These are phyloP conservation scores for Urechis unicinctus DNA, from an alignment of 2,888 invertebrate species.

Conservation along the genomic window DNA sequence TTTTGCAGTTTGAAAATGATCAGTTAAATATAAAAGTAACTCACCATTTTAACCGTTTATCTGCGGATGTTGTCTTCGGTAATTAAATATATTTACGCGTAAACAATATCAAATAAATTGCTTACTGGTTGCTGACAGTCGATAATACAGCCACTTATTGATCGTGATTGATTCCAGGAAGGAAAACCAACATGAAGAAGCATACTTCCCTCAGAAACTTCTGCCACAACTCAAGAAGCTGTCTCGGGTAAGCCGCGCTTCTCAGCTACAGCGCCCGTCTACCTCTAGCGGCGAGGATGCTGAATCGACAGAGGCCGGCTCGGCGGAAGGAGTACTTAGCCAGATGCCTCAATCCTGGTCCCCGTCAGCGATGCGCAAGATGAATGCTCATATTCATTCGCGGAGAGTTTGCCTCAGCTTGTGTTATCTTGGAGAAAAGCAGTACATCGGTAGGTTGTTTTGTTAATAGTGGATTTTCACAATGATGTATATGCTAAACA, in stretches of 20 bases:
- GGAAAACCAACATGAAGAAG: conserved; percentile 5
- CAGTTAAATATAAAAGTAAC: too few relatives aligned
- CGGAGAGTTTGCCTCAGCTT: conserved; percentile 13
- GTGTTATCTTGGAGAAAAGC: conserved; percentile 18
- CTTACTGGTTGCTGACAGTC: too few relatives aligned
- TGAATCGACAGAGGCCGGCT: too few relatives aligned
- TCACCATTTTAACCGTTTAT: too few relatives aligned
- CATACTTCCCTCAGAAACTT: conserved; percentile 18
- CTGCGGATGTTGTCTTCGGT: too few relatives aligned
- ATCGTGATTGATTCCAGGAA: too few relatives aligned
- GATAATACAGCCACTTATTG: too few relatives aligned
- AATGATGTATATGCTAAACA: not conserved
- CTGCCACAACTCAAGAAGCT: conserved; percentile 14
- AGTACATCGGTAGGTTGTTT: conserved; percentile 13
- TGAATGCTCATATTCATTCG: conserved; percentile 16
- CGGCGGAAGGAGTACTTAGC: not conserved
- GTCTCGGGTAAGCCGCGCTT: conserved; percentile 10
- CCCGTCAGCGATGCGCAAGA: conserved; percentile 19
- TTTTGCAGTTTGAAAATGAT: too few relatives aligned
- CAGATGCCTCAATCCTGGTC: conserved; percentile 15
- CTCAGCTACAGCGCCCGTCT: not conserved
- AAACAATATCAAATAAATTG: too few relatives aligned
- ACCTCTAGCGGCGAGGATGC: not conserved
- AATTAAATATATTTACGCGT: too few relatives aligned
- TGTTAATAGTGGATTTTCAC: too few relatives aligned